Evolutionary conservation across 1,140 invertebrate genomes (phyloP), one percentile per base, ranked within the genome.

Genomic region (Glossosoma conforme): DNA sequence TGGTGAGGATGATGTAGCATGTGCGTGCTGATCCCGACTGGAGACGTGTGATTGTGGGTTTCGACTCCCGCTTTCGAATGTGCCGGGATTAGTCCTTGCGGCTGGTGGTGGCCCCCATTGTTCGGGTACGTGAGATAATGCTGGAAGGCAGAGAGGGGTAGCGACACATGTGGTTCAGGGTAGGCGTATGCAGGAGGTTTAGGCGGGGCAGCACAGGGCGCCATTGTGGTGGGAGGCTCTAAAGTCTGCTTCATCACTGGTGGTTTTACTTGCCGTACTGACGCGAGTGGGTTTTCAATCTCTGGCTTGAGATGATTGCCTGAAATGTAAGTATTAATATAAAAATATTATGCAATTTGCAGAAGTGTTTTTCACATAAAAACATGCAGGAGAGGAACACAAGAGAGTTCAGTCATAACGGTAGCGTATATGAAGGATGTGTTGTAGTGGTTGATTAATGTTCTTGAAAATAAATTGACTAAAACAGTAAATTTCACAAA

Each of bases 71-170:
- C 36, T 30, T 56, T 56, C 13, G 36, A 32, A 42, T 52, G 54
- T 3, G 35, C 15, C 3, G 40, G 36, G n/a, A 50, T 19, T 15
- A 44, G 45, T 14, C 19, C 14, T 24, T 28, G 38, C 28, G 19
- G 42, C 24, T 22, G 11, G 36, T 10, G 22, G 20, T 48, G 42
- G 52, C 49, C 25, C 22, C 33, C 43, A 22, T 56, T 56, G 15
- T 30, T 46, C 10, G 48, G 48, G 38, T 47, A 52, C 9, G 48
- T 18, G 6, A 56, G 44, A 30, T 47, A 56, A 33, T 56, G 54
- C 21, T 56, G 54, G 13, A 56, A 46, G 8, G 48, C 54, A 10
- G 54, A 47, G 17, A 46, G 28, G 6, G 53, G 45, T 38, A 47
- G 24, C 22, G 5, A 48, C 13, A 35, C 41, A 40, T 32, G 20